Evolutionary conservation across 2,113 vertebrate genomes (phyloP).

Genomic region (Leucopternis melanops): DNA sequence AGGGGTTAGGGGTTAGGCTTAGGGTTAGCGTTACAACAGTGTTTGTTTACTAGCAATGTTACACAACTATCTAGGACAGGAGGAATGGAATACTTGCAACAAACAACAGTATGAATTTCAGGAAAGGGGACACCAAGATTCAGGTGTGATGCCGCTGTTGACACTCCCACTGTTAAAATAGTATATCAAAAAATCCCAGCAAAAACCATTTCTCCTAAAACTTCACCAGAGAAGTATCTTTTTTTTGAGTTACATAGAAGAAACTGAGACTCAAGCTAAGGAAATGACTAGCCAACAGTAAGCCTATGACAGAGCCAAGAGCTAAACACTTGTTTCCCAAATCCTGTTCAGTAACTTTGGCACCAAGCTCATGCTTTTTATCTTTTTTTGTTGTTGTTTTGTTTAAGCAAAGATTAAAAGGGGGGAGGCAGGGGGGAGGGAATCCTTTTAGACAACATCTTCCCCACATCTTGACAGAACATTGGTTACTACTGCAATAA

Average conservation of each 20-base stretch:
- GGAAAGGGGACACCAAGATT: background rate
- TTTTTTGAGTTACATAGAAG: background rate
- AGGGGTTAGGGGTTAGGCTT: too few species aligned
- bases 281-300: background rate
- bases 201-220: background rate
- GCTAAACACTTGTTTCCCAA: background rate
- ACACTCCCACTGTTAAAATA: background rate
- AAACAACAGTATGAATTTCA: background rate
- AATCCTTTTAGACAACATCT: background rate
- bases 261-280: background rate
- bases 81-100: background rate
- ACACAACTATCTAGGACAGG: background rate
- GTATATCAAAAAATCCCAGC: background rate
- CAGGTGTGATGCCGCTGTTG: background rate
- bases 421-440: rapidly evolving
- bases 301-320: background rate
- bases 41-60: background rate
- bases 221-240: background rate
- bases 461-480: background rate
- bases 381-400: background rate
- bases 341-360: background rate
- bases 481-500: background rate
- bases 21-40: too few species aligned
- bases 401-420: background rate
- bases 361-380: background rate